phyloP scores from a whole-genome alignment of 2,888 invertebrate genomes.

The Lasioglossum malachurum region DNA sequence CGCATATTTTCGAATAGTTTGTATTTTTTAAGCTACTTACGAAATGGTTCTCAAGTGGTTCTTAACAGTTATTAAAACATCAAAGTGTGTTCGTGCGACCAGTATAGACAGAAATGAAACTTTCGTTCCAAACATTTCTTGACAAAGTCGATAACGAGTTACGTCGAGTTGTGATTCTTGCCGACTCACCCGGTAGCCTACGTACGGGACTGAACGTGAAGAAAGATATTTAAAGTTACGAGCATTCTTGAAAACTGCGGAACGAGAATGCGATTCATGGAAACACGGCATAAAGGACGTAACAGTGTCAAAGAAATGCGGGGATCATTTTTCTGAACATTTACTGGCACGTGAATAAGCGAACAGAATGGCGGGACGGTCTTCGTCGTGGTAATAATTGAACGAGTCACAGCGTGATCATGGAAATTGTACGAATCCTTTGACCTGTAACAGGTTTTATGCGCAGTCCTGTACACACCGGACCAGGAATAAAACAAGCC shows the following conservation, averaged over 20 bases:
- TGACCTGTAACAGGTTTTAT: not conserved
- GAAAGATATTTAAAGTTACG: not conserved
- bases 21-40: no score
- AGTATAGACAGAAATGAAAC: no score
- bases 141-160: no score
- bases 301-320: not conserved
- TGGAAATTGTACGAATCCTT: not conserved
- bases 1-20: no score
- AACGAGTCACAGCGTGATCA: not conserved
- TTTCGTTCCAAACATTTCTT: no score
- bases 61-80: no score
- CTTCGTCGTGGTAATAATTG: not conserved
- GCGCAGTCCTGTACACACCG: not conserved
- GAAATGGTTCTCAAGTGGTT: no score
- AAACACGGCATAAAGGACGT: not conserved
- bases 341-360: not conserved
- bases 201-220: no score
- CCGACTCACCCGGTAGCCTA: not conserved
- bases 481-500: not conserved
- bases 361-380: not conserved
- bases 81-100: no score
- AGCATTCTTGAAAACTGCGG: not conserved
- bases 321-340: not conserved
- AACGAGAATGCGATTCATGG: not conserved
- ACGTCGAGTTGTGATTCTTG: not conserved